phyloP scores from a whole-genome alignment of 2,113 vertebrate genomes.

The Mobula hypostoma region DNA sequence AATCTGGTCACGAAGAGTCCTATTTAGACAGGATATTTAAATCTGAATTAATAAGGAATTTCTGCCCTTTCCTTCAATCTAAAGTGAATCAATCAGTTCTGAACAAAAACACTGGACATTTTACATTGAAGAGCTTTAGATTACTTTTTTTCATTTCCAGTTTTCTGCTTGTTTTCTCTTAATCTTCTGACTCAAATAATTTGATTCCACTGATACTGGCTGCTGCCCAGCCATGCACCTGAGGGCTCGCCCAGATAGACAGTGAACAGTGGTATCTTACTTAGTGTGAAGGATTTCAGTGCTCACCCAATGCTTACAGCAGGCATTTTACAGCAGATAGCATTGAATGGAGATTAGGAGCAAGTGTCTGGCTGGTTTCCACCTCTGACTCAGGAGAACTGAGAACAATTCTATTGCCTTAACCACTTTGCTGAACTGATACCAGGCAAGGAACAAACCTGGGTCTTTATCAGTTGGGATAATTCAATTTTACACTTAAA shows the following conservation, averaged over 20 bases:
- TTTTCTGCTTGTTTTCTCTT: neutral
- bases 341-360: neutral
- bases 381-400: neutral
- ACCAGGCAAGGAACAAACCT: neutral
- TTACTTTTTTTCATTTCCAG: neutral
- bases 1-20: slow-evolving; percentile 68
- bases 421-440: neutral
- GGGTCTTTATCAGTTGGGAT: too few relatives aligned
- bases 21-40: slow-evolving; percentile 73
- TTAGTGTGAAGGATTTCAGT: neutral
- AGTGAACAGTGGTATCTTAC: neutral
- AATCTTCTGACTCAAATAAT: neutral
- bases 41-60: slow-evolving; percentile 65
- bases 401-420: neutral
- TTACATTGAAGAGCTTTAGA: neutral
- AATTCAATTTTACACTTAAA: neutral
- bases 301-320: neutral
- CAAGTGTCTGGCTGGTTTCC: neutral
- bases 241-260: neutral
- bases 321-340: neutral
- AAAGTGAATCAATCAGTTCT: slow-evolving; percentile 51
- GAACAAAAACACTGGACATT: slow-evolving; percentile 57
- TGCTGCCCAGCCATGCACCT: neutral
- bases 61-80: slow-evolving; percentile 56
- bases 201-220: neutral